Conservation (phyloP, 2,797 vertebrate species). For the Manis crassicaudata region DNA sequence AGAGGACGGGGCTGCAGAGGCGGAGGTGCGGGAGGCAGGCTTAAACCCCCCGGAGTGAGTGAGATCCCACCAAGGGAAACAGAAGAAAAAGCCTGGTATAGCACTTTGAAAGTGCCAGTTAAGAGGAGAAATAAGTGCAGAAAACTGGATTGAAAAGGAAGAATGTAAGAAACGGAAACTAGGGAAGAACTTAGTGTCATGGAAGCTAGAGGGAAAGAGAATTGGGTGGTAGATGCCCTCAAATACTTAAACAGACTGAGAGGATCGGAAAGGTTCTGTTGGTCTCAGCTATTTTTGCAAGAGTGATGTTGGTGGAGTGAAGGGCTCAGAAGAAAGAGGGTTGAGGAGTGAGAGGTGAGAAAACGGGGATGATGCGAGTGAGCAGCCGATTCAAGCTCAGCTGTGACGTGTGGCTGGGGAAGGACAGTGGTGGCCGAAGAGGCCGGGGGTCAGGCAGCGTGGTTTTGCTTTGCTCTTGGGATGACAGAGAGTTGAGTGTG, state of each 20-base stretch:
- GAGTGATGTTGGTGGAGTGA: background rate
- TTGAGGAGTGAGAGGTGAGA: slow-evolving; percentile 3
- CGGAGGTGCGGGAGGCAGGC: background rate
- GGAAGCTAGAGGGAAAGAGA: background rate
- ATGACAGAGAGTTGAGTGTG: background rate
- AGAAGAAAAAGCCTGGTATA: background rate
- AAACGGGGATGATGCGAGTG: background rate
- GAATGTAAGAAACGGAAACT: background rate
- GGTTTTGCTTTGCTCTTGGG: slow-evolving; percentile 19
- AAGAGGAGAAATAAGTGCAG: background rate
- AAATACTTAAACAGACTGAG: background rate
- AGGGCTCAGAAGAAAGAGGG: background rate
- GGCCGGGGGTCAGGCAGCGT: background rate
- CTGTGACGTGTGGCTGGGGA: background rate
- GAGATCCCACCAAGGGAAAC: background rate
- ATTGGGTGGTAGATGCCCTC: background rate
- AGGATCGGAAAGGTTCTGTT: background rate
- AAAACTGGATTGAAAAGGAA: background rate
- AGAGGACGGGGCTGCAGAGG: background rate
- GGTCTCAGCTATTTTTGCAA: background rate
- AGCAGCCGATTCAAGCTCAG: background rate
- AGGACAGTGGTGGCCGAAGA: background rate
- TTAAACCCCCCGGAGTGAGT: background rate
- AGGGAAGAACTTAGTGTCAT: background rate
- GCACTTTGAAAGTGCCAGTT: background rate